These are phyloP conservation scores for Dromiciops gliroides DNA, from an alignment of 2,113 vertebrate genomes.

Conservation along the genomic window DNA sequence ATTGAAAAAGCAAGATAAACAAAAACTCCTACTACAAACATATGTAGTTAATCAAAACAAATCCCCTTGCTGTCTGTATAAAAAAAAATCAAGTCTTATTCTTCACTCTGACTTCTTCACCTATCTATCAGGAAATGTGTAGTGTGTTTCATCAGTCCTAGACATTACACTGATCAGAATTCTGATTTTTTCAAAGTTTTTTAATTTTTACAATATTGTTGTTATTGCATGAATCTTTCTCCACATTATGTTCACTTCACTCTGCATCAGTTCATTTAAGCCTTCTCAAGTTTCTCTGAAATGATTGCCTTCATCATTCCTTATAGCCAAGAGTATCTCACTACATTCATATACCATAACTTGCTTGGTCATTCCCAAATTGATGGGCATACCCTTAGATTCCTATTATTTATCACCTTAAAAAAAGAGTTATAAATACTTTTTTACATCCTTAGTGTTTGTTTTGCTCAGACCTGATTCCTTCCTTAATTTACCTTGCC, in stretches of 20 bases:
- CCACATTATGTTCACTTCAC: not conserved
- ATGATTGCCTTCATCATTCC: not conserved
- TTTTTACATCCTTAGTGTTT: not conserved
- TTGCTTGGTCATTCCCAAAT: not conserved
- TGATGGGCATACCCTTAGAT: not conserved
- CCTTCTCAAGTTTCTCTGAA: not conserved
- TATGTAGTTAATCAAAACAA: not conserved
- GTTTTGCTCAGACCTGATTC: not conserved
- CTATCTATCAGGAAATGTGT: not conserved
- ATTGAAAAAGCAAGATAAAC: not conserved
- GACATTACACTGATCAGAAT: not conserved
- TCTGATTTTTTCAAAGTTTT: not conserved
- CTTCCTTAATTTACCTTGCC: not conserved
- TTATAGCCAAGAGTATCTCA: not conserved
- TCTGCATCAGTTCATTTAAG: not conserved
- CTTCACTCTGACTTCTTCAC: too few species aligned
- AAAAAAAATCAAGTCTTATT: not conserved
- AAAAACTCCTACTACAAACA: not conserved
- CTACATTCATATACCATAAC: not conserved
- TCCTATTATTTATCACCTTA: too few species aligned
- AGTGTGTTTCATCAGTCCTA: not conserved
- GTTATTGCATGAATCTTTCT: not conserved
- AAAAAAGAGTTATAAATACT: too few species aligned
- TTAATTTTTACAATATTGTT: not conserved
- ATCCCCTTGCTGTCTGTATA: not conserved